Evolutionary conservation across 2,888 invertebrate species (phyloP).

Genomic region (Lasioglossum leucozonium): DNA sequence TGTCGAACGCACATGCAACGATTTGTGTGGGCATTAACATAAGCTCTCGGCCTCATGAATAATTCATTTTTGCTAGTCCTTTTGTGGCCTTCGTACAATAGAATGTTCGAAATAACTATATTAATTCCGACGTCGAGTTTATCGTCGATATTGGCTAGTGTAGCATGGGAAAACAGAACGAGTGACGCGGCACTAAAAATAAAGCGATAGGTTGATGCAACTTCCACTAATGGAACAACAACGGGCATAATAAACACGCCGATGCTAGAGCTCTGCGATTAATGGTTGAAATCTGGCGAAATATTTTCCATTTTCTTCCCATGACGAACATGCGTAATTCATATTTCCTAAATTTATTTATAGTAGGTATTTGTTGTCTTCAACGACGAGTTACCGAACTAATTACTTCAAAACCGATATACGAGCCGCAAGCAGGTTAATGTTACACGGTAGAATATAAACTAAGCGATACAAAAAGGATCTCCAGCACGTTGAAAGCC

Average conservation of each 20-base stretch:
- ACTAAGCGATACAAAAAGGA: background rate
- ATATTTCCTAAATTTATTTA: background rate
- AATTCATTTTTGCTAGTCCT: constrained; percentile 9
- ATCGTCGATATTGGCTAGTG: background rate
- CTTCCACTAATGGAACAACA: background rate
- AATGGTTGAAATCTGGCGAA: background rate
- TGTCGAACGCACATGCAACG: background rate
- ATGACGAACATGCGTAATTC: background rate
- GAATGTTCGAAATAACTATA: constrained; percentile 5
- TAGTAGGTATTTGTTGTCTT: background rate
- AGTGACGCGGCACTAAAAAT: constrained; percentile 11
- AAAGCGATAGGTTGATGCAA: background rate
- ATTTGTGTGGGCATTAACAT: constrained; percentile 10
- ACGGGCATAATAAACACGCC: background rate
- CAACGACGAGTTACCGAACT: background rate
- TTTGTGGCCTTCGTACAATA: constrained; percentile 2
- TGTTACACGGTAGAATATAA: background rate
- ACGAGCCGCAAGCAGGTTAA: background rate
- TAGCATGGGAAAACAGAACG: background rate
- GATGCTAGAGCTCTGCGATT: background rate
- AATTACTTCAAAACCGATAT: background rate
- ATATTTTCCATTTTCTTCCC: background rate
- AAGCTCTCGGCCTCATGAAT: background rate
- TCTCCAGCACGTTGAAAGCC: background rate
- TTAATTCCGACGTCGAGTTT: background rate